A percentile compares a stretch with the other conserved stretches of the same genome.
Evolutionary conservation across 2,797 vertebrate species (phyloP).

Genomic region (Craterocephalus amniculus): DNA sequence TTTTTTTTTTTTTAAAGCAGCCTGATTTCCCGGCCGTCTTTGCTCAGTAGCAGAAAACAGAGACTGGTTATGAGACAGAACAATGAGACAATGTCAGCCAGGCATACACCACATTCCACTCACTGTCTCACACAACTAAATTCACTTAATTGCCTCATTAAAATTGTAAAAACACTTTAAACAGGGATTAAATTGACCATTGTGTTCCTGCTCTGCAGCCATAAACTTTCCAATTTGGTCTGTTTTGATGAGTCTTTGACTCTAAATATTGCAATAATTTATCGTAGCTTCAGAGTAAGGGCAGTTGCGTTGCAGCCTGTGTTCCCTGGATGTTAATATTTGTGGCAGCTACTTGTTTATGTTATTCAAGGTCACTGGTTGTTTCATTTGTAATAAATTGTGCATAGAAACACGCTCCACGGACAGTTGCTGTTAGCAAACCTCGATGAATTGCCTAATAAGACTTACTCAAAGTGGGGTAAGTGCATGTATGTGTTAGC

Average conservation of each 20-base stretch:
- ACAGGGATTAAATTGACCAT: conserved; percentile 72
- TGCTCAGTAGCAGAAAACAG: conserved; percentile 75
- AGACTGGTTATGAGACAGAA: conserved; percentile 77
- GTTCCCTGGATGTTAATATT: conserved; percentile 56
- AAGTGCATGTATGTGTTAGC: conserved; percentile 43
- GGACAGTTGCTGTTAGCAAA: conserved; percentile 37
- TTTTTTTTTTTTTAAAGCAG: conserved; percentile 62
- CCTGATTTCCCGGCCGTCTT: conserved; percentile 73
- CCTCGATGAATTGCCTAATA: conserved; percentile 54
- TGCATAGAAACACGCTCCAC: conserved; percentile 34
- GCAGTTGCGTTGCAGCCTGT: conserved; percentile 38
- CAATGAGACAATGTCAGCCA: conserved; percentile 80
- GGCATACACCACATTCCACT: conserved; percentile 73
- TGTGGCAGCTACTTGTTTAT: conserved; percentile 59
- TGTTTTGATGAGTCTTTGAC: conserved; percentile 59
- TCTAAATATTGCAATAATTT: conserved; percentile 68
- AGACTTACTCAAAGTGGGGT: conserved; percentile 44
- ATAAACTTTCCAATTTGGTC: conserved; percentile 63
- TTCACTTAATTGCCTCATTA: conserved; percentile 82
- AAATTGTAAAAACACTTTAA: conserved; percentile 78
- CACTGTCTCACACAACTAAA: conserved; percentile 73
- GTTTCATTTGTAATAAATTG: conserved; percentile 51
- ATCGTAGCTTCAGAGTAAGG: conserved; percentile 43
- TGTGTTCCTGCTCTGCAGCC: conserved; percentile 54
- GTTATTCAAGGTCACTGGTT: conserved; percentile 48